Base-by-base conservation (phyloP, 2,888 invertebrate species). In the Steinernema carpocapsae region DNA sequence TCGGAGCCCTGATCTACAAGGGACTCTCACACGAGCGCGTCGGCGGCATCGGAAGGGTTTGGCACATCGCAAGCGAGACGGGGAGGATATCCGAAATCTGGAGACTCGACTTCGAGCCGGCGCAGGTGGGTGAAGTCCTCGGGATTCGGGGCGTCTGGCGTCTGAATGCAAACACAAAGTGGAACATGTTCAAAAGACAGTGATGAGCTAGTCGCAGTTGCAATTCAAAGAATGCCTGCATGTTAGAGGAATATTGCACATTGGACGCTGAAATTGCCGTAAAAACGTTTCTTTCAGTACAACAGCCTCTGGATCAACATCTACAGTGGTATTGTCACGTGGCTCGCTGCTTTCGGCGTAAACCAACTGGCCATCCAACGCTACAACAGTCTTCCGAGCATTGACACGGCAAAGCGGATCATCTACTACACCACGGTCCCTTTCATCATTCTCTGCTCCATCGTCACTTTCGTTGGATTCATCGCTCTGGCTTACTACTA, bases 341-440 rank as follows among this genome's bases (percentile, higher is more conserved):
- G 85, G 84, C 76, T 84, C 26, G 84, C 84, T 0, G 81, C 83
- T 2, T 84, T 84, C 72, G 76, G 76, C 2, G 84, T 84, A 10
- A 84, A 84, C 76, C 84, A 84, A 72, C 51, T 83, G 52, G 82
- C 84, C 0, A 84, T 84, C 71, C 84, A 84, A 64, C 79, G 84
- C 17, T 84, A 84, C 71, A 77, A 78, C 19, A 80, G 80, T 74
- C 78, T 84, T 17, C 83, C 84, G 0, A 75, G 78, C 10, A 72
- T 84, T 19, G 78, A 80, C 72, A 74, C 78, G 14, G 84, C 83
- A 0, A 76, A 75, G 22, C 42, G 59, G 0, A 82, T 84, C 51
- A 83, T 84, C 71, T 77, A 79, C 37, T 79, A 76, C 52, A 84
- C 84, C 0, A 73, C 83, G 22, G 73, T 81, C 1, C 84, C 84